Evolutionary conservation across 2,113 vertebrate species (phyloP).

Genomic region (Apus apus): DNA sequence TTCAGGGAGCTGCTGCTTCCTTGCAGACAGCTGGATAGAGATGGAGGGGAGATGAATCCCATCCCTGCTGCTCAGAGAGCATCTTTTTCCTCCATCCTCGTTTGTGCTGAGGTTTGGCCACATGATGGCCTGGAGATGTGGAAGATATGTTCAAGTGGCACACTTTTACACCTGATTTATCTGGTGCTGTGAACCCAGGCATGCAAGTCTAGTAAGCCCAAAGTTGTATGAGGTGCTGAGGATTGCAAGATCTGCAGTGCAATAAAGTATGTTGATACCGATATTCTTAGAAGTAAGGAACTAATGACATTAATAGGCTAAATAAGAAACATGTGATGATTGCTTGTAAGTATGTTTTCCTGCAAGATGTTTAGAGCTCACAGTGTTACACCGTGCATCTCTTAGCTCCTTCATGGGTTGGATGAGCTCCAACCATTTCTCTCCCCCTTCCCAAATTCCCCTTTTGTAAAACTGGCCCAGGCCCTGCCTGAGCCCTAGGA

Average conservation of each 20-base stretch:
- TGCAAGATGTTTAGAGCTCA: neutral
- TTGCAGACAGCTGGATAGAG: neutral
- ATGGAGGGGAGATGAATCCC: neutral
- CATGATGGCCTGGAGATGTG: neutral
- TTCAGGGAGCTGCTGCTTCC: neutral
- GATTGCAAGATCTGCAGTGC: neutral
- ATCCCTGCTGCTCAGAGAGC: neutral
- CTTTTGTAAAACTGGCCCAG: neutral
- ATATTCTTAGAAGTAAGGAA: neutral
- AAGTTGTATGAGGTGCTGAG: neutral
- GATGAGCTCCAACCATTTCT: neutral
- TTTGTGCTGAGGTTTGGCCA: neutral
- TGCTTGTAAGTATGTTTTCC: neutral
- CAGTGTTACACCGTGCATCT: neutral
- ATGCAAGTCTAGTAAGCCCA: rapidly evolving
- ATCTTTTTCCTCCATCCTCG: rapidly evolving
- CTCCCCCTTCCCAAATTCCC: neutral
- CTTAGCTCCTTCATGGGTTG: neutral
- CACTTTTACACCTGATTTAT: neutral
- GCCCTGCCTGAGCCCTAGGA: neutral
- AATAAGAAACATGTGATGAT: neutral
- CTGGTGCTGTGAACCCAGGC: neutral
- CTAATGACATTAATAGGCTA: neutral
- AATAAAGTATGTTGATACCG: neutral
- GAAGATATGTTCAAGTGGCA: neutral